Conservation (phyloP, 2,797 vertebrate genomes). For the Channa striata region DNA sequence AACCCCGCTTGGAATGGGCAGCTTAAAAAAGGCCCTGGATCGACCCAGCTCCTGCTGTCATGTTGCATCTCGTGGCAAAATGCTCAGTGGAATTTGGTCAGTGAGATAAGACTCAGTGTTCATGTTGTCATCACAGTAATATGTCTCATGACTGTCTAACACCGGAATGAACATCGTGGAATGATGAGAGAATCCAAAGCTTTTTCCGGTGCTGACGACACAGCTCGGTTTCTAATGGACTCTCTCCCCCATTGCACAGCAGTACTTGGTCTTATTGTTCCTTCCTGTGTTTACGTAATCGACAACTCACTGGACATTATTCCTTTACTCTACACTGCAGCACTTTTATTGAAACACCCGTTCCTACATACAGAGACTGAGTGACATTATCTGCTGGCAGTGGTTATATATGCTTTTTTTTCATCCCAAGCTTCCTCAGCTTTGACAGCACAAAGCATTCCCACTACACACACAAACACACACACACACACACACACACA, state of each 20-base stretch:
- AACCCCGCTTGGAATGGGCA: not conserved
- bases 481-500: not conserved
- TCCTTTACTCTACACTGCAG: slow-evolving; percentile 29
- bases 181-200: slow-evolving; percentile 19
- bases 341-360: slow-evolving; percentile 58
- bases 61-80: slow-evolving; percentile 23
- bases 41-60: slow-evolving; percentile 13
- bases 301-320: slow-evolving; percentile 34
- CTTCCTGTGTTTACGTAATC: slow-evolving; percentile 51
- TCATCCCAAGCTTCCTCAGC: slow-evolving; percentile 58
- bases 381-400: slow-evolving; percentile 77
- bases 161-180: not conserved
- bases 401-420: slow-evolving; percentile 53
- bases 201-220: slow-evolving; percentile 19
- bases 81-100: slow-evolving; percentile 15
- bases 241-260: slow-evolving; percentile 15
- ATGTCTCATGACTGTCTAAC: slow-evolving; percentile 8
- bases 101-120: slow-evolving; percentile 14
- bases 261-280: slow-evolving; percentile 40
- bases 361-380: slow-evolving; percentile 71
- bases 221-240: slow-evolving; percentile 40
- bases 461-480: slow-evolving; percentile 30
- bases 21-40: slow-evolving; percentile 2
- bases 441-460: slow-evolving; percentile 72
- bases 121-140: slow-evolving; percentile 15